Evolutionary conservation across 2,113 vertebrate genomes (phyloP), one percentile per base, ranked within the genome.

Genomic region (Prochilodus magdalenae): DNA sequence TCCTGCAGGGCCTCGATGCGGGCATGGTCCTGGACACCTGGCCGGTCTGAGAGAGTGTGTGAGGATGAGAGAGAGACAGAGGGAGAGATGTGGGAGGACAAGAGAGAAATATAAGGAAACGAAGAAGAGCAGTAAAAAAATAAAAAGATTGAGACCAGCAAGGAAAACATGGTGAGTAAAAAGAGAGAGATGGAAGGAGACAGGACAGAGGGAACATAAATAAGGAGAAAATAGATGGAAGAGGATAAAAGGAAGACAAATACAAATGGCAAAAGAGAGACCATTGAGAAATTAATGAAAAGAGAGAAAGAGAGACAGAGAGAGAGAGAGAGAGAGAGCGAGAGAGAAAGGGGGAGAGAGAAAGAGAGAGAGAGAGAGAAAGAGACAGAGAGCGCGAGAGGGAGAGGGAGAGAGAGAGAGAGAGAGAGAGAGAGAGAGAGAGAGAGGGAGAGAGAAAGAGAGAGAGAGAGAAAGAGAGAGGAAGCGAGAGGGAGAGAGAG

Each of bases 1-100:
- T 99, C 97, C 89, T 99, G 98, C 66, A 99, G 95, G 65, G 93
- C 91, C 87, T 99, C 98, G 0, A 99, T 93, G 20, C 95, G 93
- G 0, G 89, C 88, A 0, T 96, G 93, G 53, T 99, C 96, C 92
- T 95, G 97, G 67, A 99, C 95, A 0, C 96, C 96, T 0, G 96
- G 97, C 5, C 98, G 98, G 80, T 99, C 97, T 99, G 88, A 22
- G 53, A 69, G 16, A 63, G 74, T 47, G 15, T 55, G 51, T 12
- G 85, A 80, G 74, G 13, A 57, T 97, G 87, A 24, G 63, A 65
- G 13, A 59, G 67, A 63, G 11, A 60, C 24, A 14, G 29, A 29
- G 12, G 20, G 13, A 30, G 40, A 70, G 5, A 53, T 33, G 33
- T 82, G 20, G 85, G 82, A 71, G 20, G 16, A 30, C n/a, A 69